Percentiles rank a stretch among this genome's conserved stretches.
These are phyloP conservation scores for Drosophila athabasca DNA, from an alignment of 1,140 invertebrate species.

Conservation along the genomic window DNA sequence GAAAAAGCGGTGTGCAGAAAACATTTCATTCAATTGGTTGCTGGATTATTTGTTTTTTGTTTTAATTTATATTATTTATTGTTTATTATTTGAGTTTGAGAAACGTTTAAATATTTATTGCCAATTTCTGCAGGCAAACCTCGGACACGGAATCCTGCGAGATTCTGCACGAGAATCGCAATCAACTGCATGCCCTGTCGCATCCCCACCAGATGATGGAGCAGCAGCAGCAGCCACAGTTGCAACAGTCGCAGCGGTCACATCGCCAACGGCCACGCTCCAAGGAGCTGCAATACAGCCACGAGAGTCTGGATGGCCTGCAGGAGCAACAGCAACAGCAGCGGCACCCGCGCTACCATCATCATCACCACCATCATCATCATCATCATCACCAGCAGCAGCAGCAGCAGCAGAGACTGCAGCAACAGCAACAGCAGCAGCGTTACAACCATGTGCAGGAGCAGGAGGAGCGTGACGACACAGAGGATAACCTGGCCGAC, in stretches of 20 bases:
- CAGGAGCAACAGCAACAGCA: slow-evolving; percentile 46
- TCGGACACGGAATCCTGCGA: slow-evolving; percentile 83
- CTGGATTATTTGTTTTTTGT: no score
- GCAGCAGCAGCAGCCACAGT: slow-evolving; percentile 28
- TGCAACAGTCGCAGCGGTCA: slow-evolving; percentile 50
- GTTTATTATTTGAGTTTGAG: no score
- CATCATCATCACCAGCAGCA: slow-evolving; percentile 53
- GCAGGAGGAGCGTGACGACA: slow-evolving; percentile 77
- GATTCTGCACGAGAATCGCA: slow-evolving; percentile 80
- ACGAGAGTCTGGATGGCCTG: slow-evolving; percentile 72
- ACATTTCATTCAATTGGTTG: no score
- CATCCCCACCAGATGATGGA: neutral
- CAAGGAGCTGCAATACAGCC: slow-evolving; percentile 77
- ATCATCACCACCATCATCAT: slow-evolving; percentile 73
- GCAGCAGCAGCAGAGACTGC: slow-evolving; percentile 38
- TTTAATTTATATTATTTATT: no score
- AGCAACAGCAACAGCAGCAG: slow-evolving; percentile 47
- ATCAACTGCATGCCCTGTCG: slow-evolving; percentile 67
- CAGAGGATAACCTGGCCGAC: slow-evolving; percentile 81
- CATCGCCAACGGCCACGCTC: slow-evolving; percentile 76
- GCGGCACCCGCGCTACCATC: slow-evolving; percentile 61
- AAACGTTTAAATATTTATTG: neutral
- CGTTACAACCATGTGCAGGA: slow-evolving; percentile 70
- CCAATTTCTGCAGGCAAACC: slow-evolving; percentile 72
- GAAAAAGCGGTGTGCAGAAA: no score